Evolutionary conservation across 2,113 vertebrate species (phyloP), one percentile per base, ranked within the genome.

Genomic region (Anguilla rostrata): DNA sequence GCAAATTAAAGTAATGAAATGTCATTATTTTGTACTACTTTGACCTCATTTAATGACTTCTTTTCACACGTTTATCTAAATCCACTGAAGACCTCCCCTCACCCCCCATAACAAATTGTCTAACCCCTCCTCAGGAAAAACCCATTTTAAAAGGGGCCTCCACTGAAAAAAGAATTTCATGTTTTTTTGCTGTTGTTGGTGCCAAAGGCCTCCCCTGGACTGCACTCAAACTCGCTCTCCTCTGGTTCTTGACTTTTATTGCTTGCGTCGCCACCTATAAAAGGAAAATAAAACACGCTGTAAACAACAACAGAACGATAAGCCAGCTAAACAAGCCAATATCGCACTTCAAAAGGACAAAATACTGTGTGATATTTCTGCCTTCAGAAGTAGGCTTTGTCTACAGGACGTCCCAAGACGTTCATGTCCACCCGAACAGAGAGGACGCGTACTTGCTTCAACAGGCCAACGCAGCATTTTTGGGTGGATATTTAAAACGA

Each of bases 191-290:
- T 83, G 15, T 43, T 41, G 46, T 49, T 39, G 39, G 12, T 40
- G 43, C 39, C 43, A 87, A 43, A 20, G 26, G 87, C 9, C 34
- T 82, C 83, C 14, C 11, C 49, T 34, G 86, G 2, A 3, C 88
- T 78, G 49, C 83, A 83, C 34, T 87, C 93, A 83, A 93, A 91
- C 88, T 98, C 97, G 0, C 97, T 97, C 90, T 98, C 97, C 90
- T 96, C 97, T 0, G 97, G 97, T 63, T 89, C 92, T 81, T 92
- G 71, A 22, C 56, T 43, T 56, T 84, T 40, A n/a, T 29, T 66
- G 2, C 79, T 82, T 16, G 16, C 81, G 12, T 20, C 86, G 40
- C 39, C 86, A 39, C 92, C 94, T 94, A 89, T 40, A 87, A 85
- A 82, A 15, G 85, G 16, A 20, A 85, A 16, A n/a, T 1, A 78